Evolutionary conservation across 2,888 invertebrate species (phyloP).

Genomic region (Cheilosia impressa): DNA sequence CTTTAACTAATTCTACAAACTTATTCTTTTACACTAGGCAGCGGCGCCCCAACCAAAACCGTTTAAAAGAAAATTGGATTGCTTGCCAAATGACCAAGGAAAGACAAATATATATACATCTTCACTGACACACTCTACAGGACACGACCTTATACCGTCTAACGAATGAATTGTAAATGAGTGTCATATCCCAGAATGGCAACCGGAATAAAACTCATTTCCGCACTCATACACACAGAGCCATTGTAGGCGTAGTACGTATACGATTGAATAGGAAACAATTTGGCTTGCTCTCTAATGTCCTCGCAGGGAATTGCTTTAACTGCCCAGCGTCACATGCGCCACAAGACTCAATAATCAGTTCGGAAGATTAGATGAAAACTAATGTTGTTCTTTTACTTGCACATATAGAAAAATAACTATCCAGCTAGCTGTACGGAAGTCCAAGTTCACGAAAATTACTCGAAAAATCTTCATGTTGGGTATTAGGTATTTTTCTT

Average conservation of each 20-base stretch:
- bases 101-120: constrained; percentile 50
- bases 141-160: constrained; percentile 26
- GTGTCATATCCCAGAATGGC: constrained; percentile 58
- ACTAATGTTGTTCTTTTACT: constrained; percentile 46
- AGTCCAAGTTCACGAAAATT: background rate
- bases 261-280: constrained; percentile 56
- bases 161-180: constrained; percentile 51
- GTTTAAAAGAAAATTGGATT: constrained; percentile 71
- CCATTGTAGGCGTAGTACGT: background rate
- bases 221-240: constrained; percentile 2
- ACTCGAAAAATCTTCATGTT: background rate
- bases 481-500: too few relatives aligned
- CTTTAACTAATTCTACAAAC: constrained; percentile 33
- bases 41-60: constrained; percentile 18
- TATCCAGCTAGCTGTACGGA: constrained; percentile 1
- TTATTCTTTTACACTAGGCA: constrained; percentile 31
- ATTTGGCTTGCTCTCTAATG: constrained; percentile 58
- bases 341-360: constrained; percentile 41
- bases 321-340: constrained; percentile 41
- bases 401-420: constrained; percentile 24
- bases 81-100: constrained; percentile 54
- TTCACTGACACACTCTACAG: background rate
- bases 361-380: constrained; percentile 58
- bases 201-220: constrained; percentile 67
- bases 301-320: constrained; percentile 33